Evolutionary conservation across 2,797 vertebrate species (phyloP), one percentile per base, ranked within the genome.

Genomic region (Discoglossus pictus): DNA sequence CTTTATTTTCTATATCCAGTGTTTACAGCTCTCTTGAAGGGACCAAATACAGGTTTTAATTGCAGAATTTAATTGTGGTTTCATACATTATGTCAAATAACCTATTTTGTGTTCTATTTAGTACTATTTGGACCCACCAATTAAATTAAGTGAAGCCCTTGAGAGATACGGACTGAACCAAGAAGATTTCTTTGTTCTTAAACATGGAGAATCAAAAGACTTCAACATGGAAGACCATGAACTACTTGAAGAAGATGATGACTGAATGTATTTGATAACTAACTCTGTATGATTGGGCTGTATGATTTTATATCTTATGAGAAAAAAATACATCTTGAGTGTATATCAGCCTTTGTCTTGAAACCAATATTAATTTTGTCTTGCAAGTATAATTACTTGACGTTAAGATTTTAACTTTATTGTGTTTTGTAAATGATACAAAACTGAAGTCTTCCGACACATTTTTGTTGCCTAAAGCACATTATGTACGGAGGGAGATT

Each of bases 111-210:
- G 69, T 16, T 4, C 52, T 74, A 76, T 64, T 18, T 75, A 99
- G 97, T 86, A 87, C 80, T 99, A 96, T 78, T 79, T 98, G 82
- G 96, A 99, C 56, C 97, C 97, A 10, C 95, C 92, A 0, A 58
- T 75, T 34, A 93, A 87, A 78, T 82, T 98, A 75, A 82, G 72
- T 31, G 93, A 93, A 80, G 93, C 95, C 48, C 80, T 97, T 75
- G 87, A 93, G 50, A 83, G 83, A 76, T 92, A 90, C 0, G 91
- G 92, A 73, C 85, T 96, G 74, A 87, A 86, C 52, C 79, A 81
- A 17, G 91, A 93, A 1, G 90, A 90, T 53, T 99, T 99, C 87
- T 95, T 98, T 79, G 86, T 93, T 4, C 74, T 99, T 75, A 84
- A 85, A 65, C 97, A 99, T 0, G 96, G 97, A 61, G 94, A 97